Conservation (phyloP, 92 coral and sea anemone genomes). For the Virgularia gustaviana region DNA sequence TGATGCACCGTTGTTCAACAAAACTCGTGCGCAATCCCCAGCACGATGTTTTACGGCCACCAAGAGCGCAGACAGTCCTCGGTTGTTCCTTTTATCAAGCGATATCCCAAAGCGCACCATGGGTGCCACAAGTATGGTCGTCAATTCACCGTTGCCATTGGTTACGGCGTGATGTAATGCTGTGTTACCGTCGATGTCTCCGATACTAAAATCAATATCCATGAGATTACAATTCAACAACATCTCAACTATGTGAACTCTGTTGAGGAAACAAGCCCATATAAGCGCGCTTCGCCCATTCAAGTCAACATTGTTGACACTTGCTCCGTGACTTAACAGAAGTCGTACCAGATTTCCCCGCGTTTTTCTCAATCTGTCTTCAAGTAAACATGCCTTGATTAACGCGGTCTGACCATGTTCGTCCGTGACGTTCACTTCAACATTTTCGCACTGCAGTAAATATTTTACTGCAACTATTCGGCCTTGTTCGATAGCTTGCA, state of each 20-base stretch:
- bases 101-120: constrained; percentile 70
- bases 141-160: constrained; percentile 57
- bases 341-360: constrained; percentile 72
- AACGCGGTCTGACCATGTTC: constrained; percentile 79
- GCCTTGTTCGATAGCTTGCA: constrained; percentile 76
- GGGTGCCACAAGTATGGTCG: constrained; percentile 60
- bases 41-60: constrained; percentile 70
- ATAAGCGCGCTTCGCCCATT: constrained; percentile 69
- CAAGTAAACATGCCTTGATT: constrained; percentile 79
- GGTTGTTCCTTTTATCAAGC: constrained; percentile 63
- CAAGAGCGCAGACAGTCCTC: constrained; percentile 76
- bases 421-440: constrained; percentile 77
- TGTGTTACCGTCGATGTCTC: constrained; percentile 73
- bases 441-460: constrained; percentile 68
- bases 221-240: constrained; percentile 62
- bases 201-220: constrained; percentile 76
- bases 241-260: constrained; percentile 58
- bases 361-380: constrained; percentile 74
- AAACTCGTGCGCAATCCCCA: constrained; percentile 60
- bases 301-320: constrained; percentile 69
- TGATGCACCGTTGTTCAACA: constrained; percentile 69
- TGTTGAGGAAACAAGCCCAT: constrained; percentile 74
- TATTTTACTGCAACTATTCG: constrained; percentile 84
- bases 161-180: constrained; percentile 81
- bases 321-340: constrained; percentile 69